Base-by-base conservation (phyloP, 2,113 vertebrate genomes). In the Gavia stellata region DNA sequence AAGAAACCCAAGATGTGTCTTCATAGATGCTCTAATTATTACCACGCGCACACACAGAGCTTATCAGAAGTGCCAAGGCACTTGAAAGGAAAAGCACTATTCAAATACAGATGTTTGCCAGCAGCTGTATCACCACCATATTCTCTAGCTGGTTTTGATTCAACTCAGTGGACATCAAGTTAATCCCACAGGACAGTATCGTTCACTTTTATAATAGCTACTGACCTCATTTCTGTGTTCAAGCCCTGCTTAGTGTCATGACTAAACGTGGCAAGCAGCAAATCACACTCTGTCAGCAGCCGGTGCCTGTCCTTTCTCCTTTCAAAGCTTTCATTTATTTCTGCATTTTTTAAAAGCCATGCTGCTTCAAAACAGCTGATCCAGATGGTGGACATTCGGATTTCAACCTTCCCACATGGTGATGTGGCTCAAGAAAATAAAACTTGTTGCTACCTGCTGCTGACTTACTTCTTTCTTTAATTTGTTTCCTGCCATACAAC, bases 291-390 rank as follows among this genome's bases (percentile, higher is more conserved):
- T 66, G 44, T 89, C 87, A 95, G 91, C 74, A 95, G 59, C 50
- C 81, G 94, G 67, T 24, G 63, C 33, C 84, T 68, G 70, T 82
- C 74, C 74, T 88, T 95, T 85, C 58, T 73, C 62, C 67, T 73
- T 92, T 75, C 70, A 88, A 93, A 87, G 73, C 70, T 91, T 82
- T 67, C 81, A 94, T 58, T 95, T 73, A 79, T 77, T 95, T 67
- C 53, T 66, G 36, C 59, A 8, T 90, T 72, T 95, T 83, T 93
- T 67, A 2, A 87, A 87, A 92, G 73, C 80, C 96, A 82, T 85
- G 49, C 83, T 96, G 89, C 84, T 97, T 95, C 56, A 61, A 77
- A 95, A 94, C 70, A 97, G 70, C 86, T 95, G 89, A 97, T 92
- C 86, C 92, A 95, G 93, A 95, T 90, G 87, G 94, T 49, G 33